These are phyloP conservation scores for Sandelia bainsii DNA, from an alignment of 2,797 vertebrate genomes.

Conservation along the genomic window DNA sequence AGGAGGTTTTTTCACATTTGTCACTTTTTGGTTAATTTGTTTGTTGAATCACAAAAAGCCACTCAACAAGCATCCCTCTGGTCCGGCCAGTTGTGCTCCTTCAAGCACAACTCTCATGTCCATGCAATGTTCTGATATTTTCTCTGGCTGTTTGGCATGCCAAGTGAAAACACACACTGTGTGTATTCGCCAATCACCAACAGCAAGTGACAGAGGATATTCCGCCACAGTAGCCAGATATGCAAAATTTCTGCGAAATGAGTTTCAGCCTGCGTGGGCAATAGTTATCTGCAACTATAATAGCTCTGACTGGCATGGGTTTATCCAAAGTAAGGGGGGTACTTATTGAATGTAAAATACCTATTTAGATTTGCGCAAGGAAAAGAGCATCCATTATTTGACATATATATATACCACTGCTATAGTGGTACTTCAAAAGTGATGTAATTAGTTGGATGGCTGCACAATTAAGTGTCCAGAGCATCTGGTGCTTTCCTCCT, in stretches of 20 bases:
- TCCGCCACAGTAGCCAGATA: slow-evolving; percentile 69
- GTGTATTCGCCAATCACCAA: slow-evolving; percentile 72
- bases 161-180: slow-evolving; percentile 49
- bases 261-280: slow-evolving; percentile 50
- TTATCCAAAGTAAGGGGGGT: slow-evolving; percentile 65
- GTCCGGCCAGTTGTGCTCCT: slow-evolving; percentile 47
- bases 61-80: slow-evolving; percentile 48
- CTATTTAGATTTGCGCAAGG: slow-evolving; percentile 60
- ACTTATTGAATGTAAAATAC: slow-evolving; percentile 73
- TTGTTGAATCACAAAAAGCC: slow-evolving; percentile 61
- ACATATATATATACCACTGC: background rate
- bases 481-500: slow-evolving; percentile 29
- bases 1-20: slow-evolving; percentile 20
- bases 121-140: slow-evolving; percentile 56
- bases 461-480: slow-evolving; percentile 31
- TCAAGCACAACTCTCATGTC: slow-evolving; percentile 57
- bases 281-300: slow-evolving; percentile 78
- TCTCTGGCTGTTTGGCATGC: slow-evolving; percentile 43
- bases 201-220: slow-evolving; percentile 69
- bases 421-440: slow-evolving; percentile 41
- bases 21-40: slow-evolving; percentile 60
- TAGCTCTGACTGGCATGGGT: slow-evolving; percentile 45
- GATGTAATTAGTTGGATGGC: slow-evolving; percentile 43
- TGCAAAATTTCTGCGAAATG: slow-evolving; percentile 59
- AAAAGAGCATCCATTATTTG: slow-evolving; percentile 61